phyloP scores from a whole-genome alignment of 2,113 vertebrate species.

The Oryzias woworae region DNA sequence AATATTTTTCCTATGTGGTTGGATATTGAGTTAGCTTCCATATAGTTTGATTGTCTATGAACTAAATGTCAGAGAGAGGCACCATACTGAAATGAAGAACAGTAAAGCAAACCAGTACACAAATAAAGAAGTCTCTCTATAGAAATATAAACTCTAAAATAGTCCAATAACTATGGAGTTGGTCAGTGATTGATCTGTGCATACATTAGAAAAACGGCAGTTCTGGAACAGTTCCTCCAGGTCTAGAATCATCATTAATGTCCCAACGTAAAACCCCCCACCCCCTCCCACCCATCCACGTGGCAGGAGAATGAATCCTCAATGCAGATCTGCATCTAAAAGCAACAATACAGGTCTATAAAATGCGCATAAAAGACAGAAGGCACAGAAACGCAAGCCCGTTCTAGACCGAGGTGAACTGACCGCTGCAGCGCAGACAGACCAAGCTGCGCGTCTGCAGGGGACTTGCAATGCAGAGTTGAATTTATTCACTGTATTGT shows the following conservation, averaged over 20 bases:
- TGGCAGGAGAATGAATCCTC: slow-evolving; percentile 35
- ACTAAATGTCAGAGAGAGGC: slow-evolving; percentile 68
- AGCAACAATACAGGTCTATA: slow-evolving; percentile 58
- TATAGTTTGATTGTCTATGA: slow-evolving; percentile 76
- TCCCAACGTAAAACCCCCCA: slow-evolving; percentile 19
- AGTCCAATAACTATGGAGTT: slow-evolving; percentile 50
- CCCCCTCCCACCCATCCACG: background rate
- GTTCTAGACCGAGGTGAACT: slow-evolving; percentile 46
- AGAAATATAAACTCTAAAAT: slow-evolving; percentile 75
- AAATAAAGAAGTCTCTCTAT: slow-evolving; percentile 67
- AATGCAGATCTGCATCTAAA: slow-evolving; percentile 41
- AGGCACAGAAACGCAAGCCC: slow-evolving; percentile 74
- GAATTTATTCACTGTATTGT: slow-evolving; percentile 15
- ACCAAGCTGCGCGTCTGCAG: slow-evolving; percentile 47
- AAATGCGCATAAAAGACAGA: slow-evolving; percentile 70
- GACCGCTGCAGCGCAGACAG: slow-evolving; percentile 49
- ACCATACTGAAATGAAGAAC: slow-evolving; percentile 65
- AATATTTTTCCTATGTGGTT: slow-evolving; percentile 29
- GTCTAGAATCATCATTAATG: slow-evolving; percentile 23
- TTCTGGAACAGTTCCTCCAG: slow-evolving; percentile 41
- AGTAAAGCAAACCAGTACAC: slow-evolving; percentile 58
- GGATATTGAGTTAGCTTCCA: slow-evolving; percentile 36
- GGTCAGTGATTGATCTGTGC: slow-evolving; percentile 53
- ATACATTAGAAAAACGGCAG: slow-evolving; percentile 65
- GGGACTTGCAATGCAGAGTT: slow-evolving; percentile 30